Conservation (phyloP, 2,888 invertebrate genomes). For the Alitta virens region DNA sequence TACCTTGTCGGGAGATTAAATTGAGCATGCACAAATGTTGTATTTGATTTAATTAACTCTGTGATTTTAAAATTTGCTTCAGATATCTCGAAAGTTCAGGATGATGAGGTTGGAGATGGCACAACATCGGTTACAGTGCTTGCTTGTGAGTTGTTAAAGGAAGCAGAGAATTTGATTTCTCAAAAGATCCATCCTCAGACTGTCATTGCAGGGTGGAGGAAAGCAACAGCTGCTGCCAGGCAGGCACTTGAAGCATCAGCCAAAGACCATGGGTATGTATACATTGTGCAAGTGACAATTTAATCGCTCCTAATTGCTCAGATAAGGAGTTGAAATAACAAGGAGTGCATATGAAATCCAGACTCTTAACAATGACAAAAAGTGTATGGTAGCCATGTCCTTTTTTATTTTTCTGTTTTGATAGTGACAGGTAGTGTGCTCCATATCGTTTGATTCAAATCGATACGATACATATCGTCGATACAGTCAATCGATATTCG, state of each 20-base stretch:
- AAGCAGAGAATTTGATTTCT: constrained; percentile 90
- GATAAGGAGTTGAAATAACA: neutral
- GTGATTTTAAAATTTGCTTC: neutral
- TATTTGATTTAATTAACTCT: too few species aligned
- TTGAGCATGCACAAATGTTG: too few species aligned
- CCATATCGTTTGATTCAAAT: too few species aligned
- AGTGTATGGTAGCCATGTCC: too few species aligned
- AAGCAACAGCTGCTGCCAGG: constrained; percentile 80
- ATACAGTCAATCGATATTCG: too few species aligned
- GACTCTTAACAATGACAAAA: neutral
- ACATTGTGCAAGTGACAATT: too few species aligned
- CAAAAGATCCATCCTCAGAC: constrained; percentile 98
- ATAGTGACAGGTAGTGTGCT: too few species aligned
- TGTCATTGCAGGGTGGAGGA: constrained; percentile 93
- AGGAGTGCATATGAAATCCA: neutral
- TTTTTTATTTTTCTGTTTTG: too few species aligned
- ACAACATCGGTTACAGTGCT: constrained; percentile 98
- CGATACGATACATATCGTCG: too few species aligned
- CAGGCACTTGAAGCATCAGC: constrained; percentile 77
- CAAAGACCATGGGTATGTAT: constrained; percentile 70
- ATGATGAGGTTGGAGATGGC: constrained; percentile 99
- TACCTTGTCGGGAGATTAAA: too few species aligned
- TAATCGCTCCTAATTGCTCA: too few species aligned
- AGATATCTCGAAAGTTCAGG: constrained; percentile 97
- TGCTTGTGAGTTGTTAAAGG: constrained; percentile 90